These are phyloP conservation scores for Antechinus stuartii DNA, from an alignment of 2,113 vertebrate genomes.

Conservation along the genomic window DNA sequence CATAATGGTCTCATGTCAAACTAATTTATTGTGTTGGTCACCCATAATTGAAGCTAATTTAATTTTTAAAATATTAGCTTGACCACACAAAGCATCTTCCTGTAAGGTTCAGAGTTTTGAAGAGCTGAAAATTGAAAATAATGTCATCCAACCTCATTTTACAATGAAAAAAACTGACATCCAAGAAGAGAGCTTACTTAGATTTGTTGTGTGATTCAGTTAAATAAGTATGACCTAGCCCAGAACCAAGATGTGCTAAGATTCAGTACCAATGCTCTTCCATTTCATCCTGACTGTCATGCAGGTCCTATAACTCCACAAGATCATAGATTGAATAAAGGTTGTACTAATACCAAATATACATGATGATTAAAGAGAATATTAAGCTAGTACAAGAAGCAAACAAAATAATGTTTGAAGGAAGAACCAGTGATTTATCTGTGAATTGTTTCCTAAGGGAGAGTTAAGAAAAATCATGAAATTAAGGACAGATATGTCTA, in stretches of 20 bases:
- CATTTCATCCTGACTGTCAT: neutral
- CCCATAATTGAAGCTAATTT: neutral
- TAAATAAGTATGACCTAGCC: neutral
- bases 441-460: neutral
- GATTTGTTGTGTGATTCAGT: neutral
- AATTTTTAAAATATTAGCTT: slow-evolving; percentile 9
- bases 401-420: neutral
- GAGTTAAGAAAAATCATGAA: neutral
- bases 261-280: neutral
- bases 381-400: neutral
- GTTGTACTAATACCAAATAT: neutral
- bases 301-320: neutral
- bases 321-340: neutral
- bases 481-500: neutral
- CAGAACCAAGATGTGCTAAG: neutral
- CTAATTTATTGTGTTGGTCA: neutral
- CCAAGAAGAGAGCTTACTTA: neutral
- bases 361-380: neutral
- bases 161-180: neutral
- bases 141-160: neutral
- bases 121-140: slow-evolving; percentile 15
- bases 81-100: neutral
- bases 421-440: neutral
- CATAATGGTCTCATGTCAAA: neutral
- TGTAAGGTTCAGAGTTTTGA: neutral